Percentiles rank a stretch among this genome's conserved stretches.
These are phyloP conservation scores for Cephalopterus ornatus DNA, from an alignment of 2,113 vertebrate species.

Conservation along the genomic window DNA sequence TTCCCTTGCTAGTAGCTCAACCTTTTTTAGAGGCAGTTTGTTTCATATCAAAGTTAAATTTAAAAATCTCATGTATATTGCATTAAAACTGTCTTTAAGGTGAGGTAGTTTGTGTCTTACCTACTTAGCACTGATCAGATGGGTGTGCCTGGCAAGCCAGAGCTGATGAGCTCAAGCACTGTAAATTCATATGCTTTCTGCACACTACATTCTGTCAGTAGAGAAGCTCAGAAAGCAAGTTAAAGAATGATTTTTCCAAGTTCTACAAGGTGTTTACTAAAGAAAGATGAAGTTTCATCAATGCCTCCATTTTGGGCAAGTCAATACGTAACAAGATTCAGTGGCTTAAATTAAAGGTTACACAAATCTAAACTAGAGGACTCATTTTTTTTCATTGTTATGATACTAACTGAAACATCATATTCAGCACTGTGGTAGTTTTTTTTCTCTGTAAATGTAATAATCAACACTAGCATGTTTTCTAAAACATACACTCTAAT, in stretches of 20 bases:
- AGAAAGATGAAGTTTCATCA: neutral
- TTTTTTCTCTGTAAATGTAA: constrained; percentile 5
- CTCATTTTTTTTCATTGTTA: neutral
- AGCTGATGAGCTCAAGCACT: neutral
- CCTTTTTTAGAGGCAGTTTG: neutral
- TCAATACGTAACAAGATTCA: neutral
- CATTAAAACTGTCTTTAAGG: neutral
- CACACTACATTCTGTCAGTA: neutral
- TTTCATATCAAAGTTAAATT: neutral
- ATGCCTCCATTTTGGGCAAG: neutral
- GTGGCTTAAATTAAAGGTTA: neutral
- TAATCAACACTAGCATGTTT: neutral
- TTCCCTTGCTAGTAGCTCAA: neutral
- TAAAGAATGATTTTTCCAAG: neutral
- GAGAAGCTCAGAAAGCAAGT: neutral
- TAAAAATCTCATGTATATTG: neutral
- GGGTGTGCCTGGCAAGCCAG: neutral
- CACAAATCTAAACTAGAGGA: neutral
- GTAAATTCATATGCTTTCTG: neutral
- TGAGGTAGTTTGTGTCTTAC: neutral
- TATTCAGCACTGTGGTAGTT: neutral
- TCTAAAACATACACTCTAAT: neutral
- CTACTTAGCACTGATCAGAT: neutral
- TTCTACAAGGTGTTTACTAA: neutral
- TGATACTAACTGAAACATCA: neutral